Percentiles rank a stretch among this genome's conserved stretches.
These are phyloP conservation scores for Leucoma salicis DNA, from an alignment of 2,888 invertebrate species.

Conservation along the genomic window DNA sequence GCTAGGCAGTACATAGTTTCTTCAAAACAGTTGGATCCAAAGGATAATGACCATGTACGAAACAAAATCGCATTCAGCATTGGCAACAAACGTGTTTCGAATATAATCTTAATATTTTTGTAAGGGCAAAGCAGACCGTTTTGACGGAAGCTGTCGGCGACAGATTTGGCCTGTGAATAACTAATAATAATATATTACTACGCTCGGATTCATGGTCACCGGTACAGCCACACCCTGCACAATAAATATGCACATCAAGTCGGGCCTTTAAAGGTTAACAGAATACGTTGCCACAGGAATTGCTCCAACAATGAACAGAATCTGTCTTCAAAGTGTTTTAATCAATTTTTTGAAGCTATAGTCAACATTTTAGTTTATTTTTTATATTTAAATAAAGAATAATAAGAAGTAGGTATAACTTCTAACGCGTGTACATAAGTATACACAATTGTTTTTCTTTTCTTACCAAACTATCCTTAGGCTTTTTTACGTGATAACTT, in stretches of 20 bases:
- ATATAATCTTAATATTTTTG: constrained; percentile 66
- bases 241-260: constrained; percentile 40
- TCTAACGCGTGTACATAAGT: no score
- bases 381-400: no score
- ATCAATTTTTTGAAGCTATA: no score
- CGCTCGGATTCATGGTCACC: constrained; percentile 61
- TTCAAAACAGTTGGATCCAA: constrained; percentile 32
- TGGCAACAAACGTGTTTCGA: constrained; percentile 59
- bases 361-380: no score
- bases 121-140: constrained; percentile 59
- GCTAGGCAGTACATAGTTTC: constrained; percentile 27
- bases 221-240: constrained; percentile 38
- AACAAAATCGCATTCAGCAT: constrained; percentile 50
- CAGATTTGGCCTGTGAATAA: constrained; percentile 66
- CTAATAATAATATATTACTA: constrained; percentile 56
- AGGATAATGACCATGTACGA: constrained; percentile 48
- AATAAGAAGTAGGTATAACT: no score
- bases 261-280: constrained; percentile 61
- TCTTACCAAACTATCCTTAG: no score
- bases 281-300: constrained; percentile 47
- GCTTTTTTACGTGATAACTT: no score
- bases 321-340: constrained; percentile 2
- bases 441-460: no score
- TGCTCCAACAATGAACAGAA: constrained; percentile 33
- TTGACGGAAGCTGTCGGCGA: constrained; percentile 60